These are phyloP conservation scores for Malurus cyaneus DNA, from an alignment of 2,113 vertebrate genomes.

Conservation along the genomic window DNA sequence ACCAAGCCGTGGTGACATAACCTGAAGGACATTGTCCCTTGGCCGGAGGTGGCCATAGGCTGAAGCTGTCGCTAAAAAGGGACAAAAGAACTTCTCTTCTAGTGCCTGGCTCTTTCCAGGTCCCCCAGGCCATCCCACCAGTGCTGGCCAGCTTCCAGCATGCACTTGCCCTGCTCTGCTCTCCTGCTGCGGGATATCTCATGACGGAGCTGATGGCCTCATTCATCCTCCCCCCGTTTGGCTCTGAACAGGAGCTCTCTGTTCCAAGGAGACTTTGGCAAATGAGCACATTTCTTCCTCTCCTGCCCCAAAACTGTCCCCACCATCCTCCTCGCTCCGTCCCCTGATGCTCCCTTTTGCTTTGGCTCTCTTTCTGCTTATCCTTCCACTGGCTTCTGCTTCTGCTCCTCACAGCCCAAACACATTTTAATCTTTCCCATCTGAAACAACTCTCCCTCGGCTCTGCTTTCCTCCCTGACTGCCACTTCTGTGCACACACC, in stretches of 20 bases:
- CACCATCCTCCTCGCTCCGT: accelerated
- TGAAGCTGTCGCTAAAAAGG: background rate
- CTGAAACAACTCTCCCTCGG: background rate
- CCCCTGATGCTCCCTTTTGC: slow-evolving; percentile 11
- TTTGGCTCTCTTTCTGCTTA: slow-evolving; percentile 26
- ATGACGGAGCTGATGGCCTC: background rate
- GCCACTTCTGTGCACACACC: background rate
- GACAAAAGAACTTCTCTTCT: background rate
- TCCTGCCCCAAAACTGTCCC: slow-evolving; percentile 2
- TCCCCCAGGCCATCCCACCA: background rate
- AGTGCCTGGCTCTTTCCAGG: background rate
- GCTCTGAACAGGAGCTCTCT: background rate
- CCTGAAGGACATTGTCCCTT: background rate
- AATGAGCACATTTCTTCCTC: background rate
- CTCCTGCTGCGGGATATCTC: background rate
- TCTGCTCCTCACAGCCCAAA: background rate
- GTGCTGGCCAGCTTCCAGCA: background rate
- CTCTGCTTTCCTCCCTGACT: background rate
- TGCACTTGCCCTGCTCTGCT: background rate
- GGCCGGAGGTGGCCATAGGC: background rate
- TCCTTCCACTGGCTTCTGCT: background rate
- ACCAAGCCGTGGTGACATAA: background rate
- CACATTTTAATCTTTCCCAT: slow-evolving; percentile 43
- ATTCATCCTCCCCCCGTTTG: background rate
- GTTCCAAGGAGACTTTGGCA: slow-evolving; percentile 17